phyloP scores from a whole-genome alignment of 2,797 vertebrate genomes.

The Alectoris magna region DNA sequence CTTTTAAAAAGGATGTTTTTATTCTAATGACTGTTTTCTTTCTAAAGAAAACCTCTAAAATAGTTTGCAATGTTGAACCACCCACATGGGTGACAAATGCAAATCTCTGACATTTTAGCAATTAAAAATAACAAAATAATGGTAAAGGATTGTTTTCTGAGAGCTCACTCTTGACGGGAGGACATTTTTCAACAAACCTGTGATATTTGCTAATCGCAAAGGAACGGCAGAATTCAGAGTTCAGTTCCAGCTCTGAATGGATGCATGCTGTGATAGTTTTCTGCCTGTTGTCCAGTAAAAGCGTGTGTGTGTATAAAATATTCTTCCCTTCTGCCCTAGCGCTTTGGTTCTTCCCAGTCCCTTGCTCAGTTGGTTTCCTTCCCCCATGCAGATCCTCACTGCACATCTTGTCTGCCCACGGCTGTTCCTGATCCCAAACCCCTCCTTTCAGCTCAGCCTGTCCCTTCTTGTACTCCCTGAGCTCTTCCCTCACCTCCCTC shows the following conservation, averaged over 20 bases:
- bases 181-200: neutral
- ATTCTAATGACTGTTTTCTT: neutral
- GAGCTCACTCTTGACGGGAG: neutral
- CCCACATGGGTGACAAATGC: constrained; percentile 17
- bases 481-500: neutral
- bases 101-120: neutral
- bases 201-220: neutral
- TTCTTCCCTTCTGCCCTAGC: neutral
- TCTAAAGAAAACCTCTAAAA: constrained; percentile 15
- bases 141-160: neutral
- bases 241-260: neutral
- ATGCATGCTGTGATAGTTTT: neutral
- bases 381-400: neutral
- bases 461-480: neutral
- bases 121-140: constrained; percentile 31
- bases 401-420: neutral
- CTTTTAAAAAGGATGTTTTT: neutral
- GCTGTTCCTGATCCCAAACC: neutral
- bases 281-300: neutral
- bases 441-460: neutral
- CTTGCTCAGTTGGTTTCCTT: neutral
- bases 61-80: neutral
- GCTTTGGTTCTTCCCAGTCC: neutral
- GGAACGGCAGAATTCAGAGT: neutral
- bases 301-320: neutral